phyloP scores from a whole-genome alignment of 2,113 vertebrate species.

The Apeltes quadracus region DNA sequence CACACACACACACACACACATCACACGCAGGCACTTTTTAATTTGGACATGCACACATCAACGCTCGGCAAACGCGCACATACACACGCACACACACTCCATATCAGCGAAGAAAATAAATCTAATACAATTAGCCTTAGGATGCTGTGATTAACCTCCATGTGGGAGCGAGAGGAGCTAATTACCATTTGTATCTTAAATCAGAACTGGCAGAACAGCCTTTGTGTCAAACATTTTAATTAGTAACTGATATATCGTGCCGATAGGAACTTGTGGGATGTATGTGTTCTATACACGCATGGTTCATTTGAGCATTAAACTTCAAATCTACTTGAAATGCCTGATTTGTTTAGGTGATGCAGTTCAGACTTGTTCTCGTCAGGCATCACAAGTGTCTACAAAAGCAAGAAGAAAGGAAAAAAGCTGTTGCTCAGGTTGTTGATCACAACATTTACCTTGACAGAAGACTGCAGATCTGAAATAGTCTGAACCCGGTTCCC shows the following conservation, averaged over 20 bases:
- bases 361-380: not conserved
- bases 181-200: slow-evolving; percentile 26
- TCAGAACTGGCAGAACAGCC: slow-evolving; percentile 16
- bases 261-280: not conserved
- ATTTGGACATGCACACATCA: slow-evolving; percentile 65
- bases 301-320: not conserved
- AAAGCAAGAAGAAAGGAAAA: not conserved
- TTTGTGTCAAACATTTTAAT: slow-evolving; percentile 27
- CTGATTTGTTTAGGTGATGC: not conserved
- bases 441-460: slow-evolving; percentile 84
- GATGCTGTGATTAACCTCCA: slow-evolving; percentile 48
- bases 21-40: not conserved
- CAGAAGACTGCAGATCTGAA: slow-evolving; percentile 91
- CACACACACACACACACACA: slow-evolving; percentile 48
- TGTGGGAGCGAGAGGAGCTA: slow-evolving; percentile 15
- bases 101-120: slow-evolving; percentile 61
- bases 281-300: not conserved
- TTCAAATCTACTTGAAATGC: not conserved
- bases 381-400: not conserved
- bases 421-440: not conserved
- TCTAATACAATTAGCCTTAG: slow-evolving; percentile 33
- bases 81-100: slow-evolving; percentile 69
- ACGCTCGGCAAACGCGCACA: slow-evolving; percentile 60
- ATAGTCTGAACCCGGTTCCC: slow-evolving; percentile 87
- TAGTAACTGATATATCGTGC: not conserved